Conservation (phyloP, 1,140 invertebrate genomes). For the Calephelis nemesis region DNA sequence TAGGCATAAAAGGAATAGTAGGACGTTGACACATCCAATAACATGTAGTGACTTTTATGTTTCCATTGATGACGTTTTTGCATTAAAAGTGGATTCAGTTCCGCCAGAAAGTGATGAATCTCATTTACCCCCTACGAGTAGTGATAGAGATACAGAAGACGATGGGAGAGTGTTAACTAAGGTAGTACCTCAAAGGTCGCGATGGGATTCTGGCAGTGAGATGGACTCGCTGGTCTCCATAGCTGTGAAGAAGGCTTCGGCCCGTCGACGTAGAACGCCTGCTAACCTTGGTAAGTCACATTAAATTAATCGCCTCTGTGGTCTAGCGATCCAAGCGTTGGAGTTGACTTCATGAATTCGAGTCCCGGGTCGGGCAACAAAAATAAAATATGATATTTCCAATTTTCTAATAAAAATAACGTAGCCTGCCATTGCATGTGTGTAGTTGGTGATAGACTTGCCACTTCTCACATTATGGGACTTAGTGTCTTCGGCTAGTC, state of each 20-base stretch:
- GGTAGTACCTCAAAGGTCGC: conserved; percentile 48
- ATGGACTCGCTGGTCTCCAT: conserved; percentile 74
- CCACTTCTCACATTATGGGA: too few species aligned
- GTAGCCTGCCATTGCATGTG: too few species aligned
- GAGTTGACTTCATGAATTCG: too few species aligned
- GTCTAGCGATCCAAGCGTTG: too few species aligned
- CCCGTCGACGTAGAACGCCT: conserved; percentile 64
- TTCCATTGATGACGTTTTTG: conserved; percentile 53
- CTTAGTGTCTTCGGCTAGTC: too few species aligned
- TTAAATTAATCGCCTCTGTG: neutral
- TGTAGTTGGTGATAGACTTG: too few species aligned
- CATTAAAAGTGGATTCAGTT: conserved; percentile 48
- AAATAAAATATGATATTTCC: too few species aligned
- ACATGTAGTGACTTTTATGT: conserved; percentile 61
- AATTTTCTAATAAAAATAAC: too few species aligned
- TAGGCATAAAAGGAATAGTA: conserved; percentile 73
- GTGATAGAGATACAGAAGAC: conserved; percentile 70
- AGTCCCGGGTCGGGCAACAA: too few species aligned
- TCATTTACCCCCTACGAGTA: conserved; percentile 66
- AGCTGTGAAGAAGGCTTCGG: conserved; percentile 67
- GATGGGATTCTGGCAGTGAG: conserved; percentile 73
- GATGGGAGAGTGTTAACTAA: conserved; percentile 52
- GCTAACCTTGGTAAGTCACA: conserved; percentile 60
- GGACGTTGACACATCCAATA: conserved; percentile 74
- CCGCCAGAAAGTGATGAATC: conserved; percentile 70